Evolutionary conservation across 2,113 vertebrate genomes (phyloP), one percentile per base, ranked within the genome.

Genomic region (Dromaius novaehollandiae): DNA sequence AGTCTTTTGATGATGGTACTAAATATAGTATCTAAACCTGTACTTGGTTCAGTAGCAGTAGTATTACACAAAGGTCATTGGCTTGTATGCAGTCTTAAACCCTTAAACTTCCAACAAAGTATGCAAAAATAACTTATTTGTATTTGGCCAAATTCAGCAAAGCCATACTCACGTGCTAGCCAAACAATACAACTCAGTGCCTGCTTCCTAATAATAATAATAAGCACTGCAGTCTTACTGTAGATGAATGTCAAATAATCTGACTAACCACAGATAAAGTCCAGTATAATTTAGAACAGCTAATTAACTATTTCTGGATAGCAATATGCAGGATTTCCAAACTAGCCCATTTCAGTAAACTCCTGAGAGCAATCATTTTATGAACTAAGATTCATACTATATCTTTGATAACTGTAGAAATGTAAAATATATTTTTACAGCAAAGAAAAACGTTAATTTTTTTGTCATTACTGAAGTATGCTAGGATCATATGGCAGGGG

Each of bases 111-210:
- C 60, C 93, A 38, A 55, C 8, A 55, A 91, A 93, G 53, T 68
- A 82, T 60, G 10, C 56, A 34, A 32, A 60, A 42, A n/a, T 78
- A 42, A 44, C 68, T 82, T 78, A n/a, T 16, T 94, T 89, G 16
- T 69, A 44, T 78, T 90, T 79, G 79, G 48, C 46, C 44, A 73
- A 88, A 93, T 93, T 76, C n/a, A 94, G 83, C 46, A 74, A 89
- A 94, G 63, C 26, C 22, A 3, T 50, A 25, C 12, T 82, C 38
- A n/a, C 60, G 13, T 40, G 40, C 48, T 68, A 66, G 55, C 65
- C 86, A 95, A 95, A 77, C 40, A 79, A 61, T 64, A 69, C 48
- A 90, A 55, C n/a, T 85, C 60, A 70, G 34, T 65, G 44, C 34
- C 36, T 77, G 36, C 32, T 80, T 91, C 74, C 24, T 92, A 80